Evolutionary conservation across 2,113 vertebrate species (phyloP).

Genomic region (Heterochromis multidens): DNA sequence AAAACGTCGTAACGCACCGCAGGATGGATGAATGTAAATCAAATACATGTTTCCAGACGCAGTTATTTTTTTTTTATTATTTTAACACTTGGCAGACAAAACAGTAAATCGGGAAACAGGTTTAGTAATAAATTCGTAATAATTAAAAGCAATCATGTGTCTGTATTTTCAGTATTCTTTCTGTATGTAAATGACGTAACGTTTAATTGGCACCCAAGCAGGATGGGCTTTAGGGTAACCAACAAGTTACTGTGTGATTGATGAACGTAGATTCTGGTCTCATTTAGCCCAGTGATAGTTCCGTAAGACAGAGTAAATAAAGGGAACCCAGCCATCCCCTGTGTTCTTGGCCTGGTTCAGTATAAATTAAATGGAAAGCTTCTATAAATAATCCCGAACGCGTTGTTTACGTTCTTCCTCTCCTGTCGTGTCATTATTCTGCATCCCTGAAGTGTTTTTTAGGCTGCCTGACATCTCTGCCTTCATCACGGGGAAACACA

Average conservation of each 20-base stretch:
- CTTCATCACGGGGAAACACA: conserved; percentile 9
- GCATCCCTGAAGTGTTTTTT: not conserved
- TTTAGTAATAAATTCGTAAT: not conserved
- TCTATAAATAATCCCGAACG: not conserved
- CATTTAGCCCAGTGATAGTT: too few species aligned
- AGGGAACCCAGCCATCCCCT: not conserved
- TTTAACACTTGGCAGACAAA: not conserved
- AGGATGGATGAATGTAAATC: too few species aligned
- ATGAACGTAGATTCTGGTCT: too few species aligned
- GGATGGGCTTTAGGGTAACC: not conserved
- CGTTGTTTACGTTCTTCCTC: not conserved
- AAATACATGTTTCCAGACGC: too few species aligned
- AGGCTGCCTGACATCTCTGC: not conserved
- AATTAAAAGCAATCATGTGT: not conserved
- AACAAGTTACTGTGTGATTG: not conserved
- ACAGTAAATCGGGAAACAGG: not conserved
- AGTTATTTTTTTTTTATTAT: not conserved
- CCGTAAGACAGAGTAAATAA: not conserved
- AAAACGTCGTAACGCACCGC: too few species aligned
- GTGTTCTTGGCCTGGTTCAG: not conserved
- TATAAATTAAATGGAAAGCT: not conserved
- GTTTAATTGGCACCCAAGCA: not conserved
- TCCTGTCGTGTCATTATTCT: not conserved
- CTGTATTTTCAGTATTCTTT: not conserved
- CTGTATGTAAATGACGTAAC: not conserved